These are phyloP conservation scores for Tetragnatha versicolor DNA, from an alignment of 1,140 invertebrate genomes.

Conservation along the genomic window DNA sequence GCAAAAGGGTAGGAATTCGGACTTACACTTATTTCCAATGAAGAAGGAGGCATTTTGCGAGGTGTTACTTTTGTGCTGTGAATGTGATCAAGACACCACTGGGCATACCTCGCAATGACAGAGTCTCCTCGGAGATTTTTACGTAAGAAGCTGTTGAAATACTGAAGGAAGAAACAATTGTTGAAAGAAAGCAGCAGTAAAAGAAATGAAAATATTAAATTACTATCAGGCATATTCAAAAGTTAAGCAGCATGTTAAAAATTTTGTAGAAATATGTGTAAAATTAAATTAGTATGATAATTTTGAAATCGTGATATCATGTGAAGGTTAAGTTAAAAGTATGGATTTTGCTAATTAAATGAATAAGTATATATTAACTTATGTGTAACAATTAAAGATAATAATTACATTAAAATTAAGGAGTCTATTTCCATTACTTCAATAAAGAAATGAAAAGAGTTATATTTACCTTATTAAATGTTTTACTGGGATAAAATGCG, in stretches of 20 bases:
- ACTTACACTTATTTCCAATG: constrained; percentile 88
- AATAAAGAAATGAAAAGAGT: background rate
- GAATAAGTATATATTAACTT: no score
- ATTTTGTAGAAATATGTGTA: background rate
- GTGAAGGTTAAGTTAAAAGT: background rate
- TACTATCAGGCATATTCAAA: background rate
- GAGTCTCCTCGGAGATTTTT: constrained; percentile 74
- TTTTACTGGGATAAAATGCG: constrained; percentile 89
- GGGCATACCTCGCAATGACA: constrained; percentile 79
- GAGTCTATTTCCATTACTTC: background rate
- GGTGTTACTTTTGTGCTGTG: constrained; percentile 83
- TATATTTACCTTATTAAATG: constrained; percentile 74
- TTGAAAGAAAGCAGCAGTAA: background rate
- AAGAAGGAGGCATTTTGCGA: constrained; percentile 80
- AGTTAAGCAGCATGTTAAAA: background rate
- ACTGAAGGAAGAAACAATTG: constrained; percentile 65
- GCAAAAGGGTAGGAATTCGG: background rate
- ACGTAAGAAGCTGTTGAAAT: constrained; percentile 79
- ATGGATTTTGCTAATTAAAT: no score
- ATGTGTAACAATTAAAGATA: background rate
- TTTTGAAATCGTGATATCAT: no score
- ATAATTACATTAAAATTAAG: background rate
- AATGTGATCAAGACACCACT: constrained; percentile 93
- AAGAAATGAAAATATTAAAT: background rate
- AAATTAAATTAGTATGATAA: background rate